Evolutionary conservation across 2,888 invertebrate species (phyloP), one percentile per base, ranked within the genome.

Genomic region (Leptopilina syphax): DNA sequence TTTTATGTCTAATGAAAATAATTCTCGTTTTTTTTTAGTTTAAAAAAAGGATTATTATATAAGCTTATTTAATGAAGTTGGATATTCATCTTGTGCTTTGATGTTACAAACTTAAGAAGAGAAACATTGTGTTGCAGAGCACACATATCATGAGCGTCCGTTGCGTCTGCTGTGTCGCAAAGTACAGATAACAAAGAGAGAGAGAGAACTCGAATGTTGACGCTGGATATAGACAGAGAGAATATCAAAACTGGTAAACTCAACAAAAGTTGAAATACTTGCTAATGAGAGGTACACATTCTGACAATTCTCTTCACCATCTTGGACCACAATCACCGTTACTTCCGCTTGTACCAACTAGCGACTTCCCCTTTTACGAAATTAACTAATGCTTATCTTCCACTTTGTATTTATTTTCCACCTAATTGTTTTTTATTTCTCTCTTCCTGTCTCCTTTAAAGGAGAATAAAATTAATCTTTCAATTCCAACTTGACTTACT

Each of bases 261-360:
- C 84, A 83, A 83, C 87, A 85, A 87, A 90, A 90, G 88, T 90
- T 89, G 83, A 84, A 86, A 88, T 88, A 87, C 85, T 89, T 88
- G 89, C 89, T 90, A 91, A 90, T 89, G 89, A 90, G 89, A 87
- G 86, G 86, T 87, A 87, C 86, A 85, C 84, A 85, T 86, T 83
- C 83, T 85, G 77, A 83, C 83, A 81, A 60, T 76, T 76, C 77
- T n/a, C 77, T 60, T 27, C 27, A 78, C 65, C 18, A 78, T 76
- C 76, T 47, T 27, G n/a, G 47, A 24, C 63, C 65, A 27, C 70
- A 57, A 50, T 73, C 34, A 57, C 24, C 57, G 9, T 57, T 54
- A 34, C 57, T 73, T 73, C 73, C 57, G 34, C 34, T 73, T 54
- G n/a, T 34, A 44, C 24, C 67, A 24, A 65, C 27, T 60, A 34